Evolutionary conservation across 2,888 invertebrate genomes (phyloP).

Genomic region (Melinopterus prodromus): DNA sequence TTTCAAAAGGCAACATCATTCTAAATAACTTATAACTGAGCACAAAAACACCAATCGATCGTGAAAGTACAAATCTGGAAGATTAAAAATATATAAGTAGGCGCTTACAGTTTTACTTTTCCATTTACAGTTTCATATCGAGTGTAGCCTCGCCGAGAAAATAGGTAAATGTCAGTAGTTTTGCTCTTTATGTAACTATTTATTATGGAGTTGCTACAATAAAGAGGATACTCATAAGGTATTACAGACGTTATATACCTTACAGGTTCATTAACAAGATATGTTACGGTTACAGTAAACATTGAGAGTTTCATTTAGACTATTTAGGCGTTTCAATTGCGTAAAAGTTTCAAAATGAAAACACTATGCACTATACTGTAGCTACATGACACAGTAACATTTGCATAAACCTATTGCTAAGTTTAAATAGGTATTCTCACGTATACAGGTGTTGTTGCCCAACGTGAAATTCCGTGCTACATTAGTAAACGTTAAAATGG

Average conservation of each 20-base stretch:
- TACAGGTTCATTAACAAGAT: not conserved
- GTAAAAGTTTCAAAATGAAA: too few species aligned
- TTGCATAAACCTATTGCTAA: not conserved
- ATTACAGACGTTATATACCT: not conserved
- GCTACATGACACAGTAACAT: not conserved
- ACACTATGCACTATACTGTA: too few species aligned
- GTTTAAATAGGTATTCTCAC: not conserved
- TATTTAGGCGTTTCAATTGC: too few species aligned
- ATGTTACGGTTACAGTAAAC: not conserved
- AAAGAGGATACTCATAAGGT: not conserved
- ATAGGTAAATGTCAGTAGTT: not conserved
- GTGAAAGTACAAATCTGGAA: not conserved
- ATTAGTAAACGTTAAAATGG: not conserved
- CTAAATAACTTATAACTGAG: not conserved
- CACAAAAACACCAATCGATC: not conserved
- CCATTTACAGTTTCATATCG: not conserved
- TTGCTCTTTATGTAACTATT: not conserved
- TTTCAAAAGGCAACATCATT: not conserved
- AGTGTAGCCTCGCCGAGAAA: not conserved
- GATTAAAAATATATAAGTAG: not conserved
- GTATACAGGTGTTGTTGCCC: not conserved
- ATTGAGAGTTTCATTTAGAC: too few species aligned
- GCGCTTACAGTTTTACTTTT: constrained; percentile 4
- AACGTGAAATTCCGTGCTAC: not conserved
- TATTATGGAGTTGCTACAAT: not conserved